Percentiles rank a stretch among this genome's conserved stretches.
phyloP scores from a whole-genome alignment of 2,888 invertebrate genomes.

The Drosophila helvetica region DNA sequence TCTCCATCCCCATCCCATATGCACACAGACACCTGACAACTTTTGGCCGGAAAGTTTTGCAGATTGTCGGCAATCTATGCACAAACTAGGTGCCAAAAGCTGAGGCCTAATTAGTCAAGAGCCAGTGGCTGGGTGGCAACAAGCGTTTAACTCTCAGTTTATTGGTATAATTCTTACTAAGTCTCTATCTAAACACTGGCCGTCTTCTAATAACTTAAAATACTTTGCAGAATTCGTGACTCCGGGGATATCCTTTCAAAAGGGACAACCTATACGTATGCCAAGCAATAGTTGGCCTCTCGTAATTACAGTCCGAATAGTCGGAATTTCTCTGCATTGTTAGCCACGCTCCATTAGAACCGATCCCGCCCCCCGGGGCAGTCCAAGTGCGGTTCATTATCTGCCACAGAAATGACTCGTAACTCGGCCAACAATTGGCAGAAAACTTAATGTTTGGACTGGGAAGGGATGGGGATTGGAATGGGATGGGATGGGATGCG shows the following conservation, averaged over 20 bases:
- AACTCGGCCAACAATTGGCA: constrained; percentile 48
- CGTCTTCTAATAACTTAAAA: constrained; percentile 15
- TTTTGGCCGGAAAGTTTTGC: constrained; percentile 54
- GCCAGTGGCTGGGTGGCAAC: constrained; percentile 15
- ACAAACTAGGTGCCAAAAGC: constrained; percentile 60
- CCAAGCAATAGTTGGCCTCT: not conserved
- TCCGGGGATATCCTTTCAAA: not conserved
- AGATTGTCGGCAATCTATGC: constrained; percentile 28
- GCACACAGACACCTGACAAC: constrained; percentile 29
- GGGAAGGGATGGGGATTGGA: not conserved
- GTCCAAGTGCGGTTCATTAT: constrained; percentile 63
- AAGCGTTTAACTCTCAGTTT: constrained; percentile 18
- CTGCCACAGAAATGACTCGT: constrained; percentile 60
- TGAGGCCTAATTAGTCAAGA: constrained; percentile 61
- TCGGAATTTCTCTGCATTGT: constrained; percentile 9
- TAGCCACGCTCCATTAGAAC: constrained; percentile 14
- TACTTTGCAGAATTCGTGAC: not conserved
- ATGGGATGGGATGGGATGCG: not conserved
- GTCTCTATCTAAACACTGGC: constrained; percentile 15
- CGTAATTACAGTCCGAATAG: constrained; percentile 17
- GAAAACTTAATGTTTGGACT: constrained; percentile 44
- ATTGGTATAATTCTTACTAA: constrained; percentile 28
- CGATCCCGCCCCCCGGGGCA: not conserved
- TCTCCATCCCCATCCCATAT: not conserved
- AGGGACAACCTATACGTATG: no score